Conservation (phyloP, 2,113 vertebrate genomes). For the Apodemus sylvaticus region DNA sequence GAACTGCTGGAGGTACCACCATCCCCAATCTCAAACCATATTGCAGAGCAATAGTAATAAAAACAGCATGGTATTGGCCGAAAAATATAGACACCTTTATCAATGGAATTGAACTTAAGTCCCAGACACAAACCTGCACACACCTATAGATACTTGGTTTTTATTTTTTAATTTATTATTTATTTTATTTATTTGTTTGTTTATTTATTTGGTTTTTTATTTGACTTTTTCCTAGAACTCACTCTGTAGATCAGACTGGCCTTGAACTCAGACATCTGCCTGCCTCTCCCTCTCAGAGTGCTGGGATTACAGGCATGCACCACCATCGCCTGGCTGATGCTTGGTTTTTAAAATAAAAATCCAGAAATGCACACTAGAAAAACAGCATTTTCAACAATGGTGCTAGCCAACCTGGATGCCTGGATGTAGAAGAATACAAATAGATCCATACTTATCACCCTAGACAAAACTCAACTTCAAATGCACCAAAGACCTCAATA, state of each 20-base stretch:
- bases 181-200: no score
- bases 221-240: no score
- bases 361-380: neutral
- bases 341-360: neutral
- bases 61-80: neutral
- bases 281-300: no score
- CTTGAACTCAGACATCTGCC: no score
- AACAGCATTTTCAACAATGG: neutral
- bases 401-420: neutral
- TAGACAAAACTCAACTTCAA: neutral
- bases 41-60: neutral
- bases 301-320: no score
- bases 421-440: neutral
- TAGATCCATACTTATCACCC: neutral
- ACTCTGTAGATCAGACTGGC: no score
- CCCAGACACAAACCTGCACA: neutral
- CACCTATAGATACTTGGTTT: neutral
- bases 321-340: no score
- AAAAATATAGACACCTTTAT: neutral
- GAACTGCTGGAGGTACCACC: neutral
- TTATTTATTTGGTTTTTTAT: no score
- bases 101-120: neutral
- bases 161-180: no score
- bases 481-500: neutral
- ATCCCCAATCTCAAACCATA: neutral